Percentiles rank a stretch among this genome's conserved stretches.
phyloP scores from a whole-genome alignment of 2,113 vertebrate species.

The Eurypyga helias region DNA sequence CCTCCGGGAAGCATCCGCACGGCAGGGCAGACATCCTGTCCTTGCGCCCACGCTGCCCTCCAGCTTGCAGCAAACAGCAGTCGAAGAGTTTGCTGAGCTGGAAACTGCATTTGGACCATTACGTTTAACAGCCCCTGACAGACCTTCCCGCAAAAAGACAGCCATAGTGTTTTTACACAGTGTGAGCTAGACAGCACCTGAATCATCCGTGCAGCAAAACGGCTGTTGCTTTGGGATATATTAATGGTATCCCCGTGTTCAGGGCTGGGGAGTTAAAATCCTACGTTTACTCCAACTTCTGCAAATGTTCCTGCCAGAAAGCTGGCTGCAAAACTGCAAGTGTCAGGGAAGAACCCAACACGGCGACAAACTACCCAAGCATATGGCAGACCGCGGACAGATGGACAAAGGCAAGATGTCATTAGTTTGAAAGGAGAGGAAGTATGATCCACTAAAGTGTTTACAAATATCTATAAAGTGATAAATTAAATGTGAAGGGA shows the following conservation, averaged over 20 bases:
- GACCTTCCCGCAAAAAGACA: background rate
- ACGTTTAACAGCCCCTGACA: background rate
- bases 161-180: background rate
- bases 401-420: background rate
- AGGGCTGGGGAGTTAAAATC: background rate
- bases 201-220: background rate
- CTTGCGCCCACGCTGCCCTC: background rate
- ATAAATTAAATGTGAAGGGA: background rate
- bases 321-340: background rate
- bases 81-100: background rate
- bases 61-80: background rate
- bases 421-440: background rate
- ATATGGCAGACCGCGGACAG: background rate
- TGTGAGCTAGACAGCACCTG: background rate
- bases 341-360: background rate
- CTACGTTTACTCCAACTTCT: background rate
- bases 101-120: background rate
- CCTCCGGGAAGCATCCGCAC: background rate
- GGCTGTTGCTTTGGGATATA: background rate
- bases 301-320: background rate
- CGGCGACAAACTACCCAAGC: background rate
- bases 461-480: background rate
- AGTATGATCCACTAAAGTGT: background rate
- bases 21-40: background rate
- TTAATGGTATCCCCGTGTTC: background rate